These are phyloP conservation scores for Siderastrea siderea DNA, from an alignment of 92 coral and sea anemone species.

Conservation along the genomic window DNA sequence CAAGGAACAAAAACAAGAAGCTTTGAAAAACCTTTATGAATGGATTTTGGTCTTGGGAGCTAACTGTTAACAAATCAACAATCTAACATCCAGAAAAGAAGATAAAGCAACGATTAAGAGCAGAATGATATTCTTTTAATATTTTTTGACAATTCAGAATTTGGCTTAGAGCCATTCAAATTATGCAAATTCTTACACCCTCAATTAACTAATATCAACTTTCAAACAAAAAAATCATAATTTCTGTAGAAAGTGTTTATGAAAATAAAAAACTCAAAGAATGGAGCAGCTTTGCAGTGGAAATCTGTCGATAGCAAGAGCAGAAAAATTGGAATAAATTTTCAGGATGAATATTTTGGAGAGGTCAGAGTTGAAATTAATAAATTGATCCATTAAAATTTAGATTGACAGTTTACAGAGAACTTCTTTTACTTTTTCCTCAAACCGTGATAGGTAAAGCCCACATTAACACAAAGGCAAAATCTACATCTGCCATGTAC, in stretches of 20 bases:
- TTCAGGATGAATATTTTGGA: background rate
- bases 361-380: slow-evolving; percentile 14
- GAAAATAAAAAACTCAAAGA: background rate
- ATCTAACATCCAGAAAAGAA: too few species aligned
- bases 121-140: background rate
- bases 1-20: background rate
- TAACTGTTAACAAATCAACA: too few species aligned
- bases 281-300: background rate
- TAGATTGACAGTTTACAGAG: background rate
- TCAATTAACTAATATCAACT: background rate
- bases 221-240: background rate
- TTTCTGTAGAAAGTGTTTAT: background rate
- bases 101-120: background rate
- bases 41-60: background rate
- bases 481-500: slow-evolving; percentile 16
- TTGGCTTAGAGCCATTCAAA: slow-evolving; percentile 31
- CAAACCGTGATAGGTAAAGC: background rate
- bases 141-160: background rate
- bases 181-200: slow-evolving; percentile 10
- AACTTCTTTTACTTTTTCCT: background rate
- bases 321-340: background rate
- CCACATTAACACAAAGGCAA: background rate
- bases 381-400: background rate
- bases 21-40: background rate
- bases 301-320: background rate